Base-by-base conservation (phyloP, 2,113 vertebrate genomes). In the Loxodonta africana region DNA sequence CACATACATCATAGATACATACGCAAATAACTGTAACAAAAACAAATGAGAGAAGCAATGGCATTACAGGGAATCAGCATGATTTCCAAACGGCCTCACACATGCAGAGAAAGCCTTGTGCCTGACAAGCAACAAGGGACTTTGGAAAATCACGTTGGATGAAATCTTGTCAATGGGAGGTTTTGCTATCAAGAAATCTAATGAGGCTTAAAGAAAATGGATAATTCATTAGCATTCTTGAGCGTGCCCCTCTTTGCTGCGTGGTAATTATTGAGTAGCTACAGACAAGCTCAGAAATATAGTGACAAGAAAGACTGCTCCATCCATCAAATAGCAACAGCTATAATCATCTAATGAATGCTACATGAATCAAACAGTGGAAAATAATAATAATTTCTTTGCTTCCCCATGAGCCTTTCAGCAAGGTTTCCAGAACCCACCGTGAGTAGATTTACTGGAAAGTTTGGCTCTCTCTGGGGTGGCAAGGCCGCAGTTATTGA, bases 201-300 rank as follows among this genome's bases (percentile, higher is more conserved):
- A 95, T 92, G 92, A 98, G 92, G 95, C 97, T 95, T 94, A 95
- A 92, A 96, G 83, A 95, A 93, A 78, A 97, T 62, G 65, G 77
- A 83, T 86, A 88, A 96, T 95, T 83, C 97, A 97, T 94, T 96
- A 98, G 48, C 37, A 51, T 65, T 96, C 78, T 15, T 91, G 89
- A 97, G 33, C 41, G 95, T 69, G 60, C 80, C 65, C 44, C 60
- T 82, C 73, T 95, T 76, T 48, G 48, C 7, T 90, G 83, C 11
- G 2, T 76, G 91, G 94, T 88, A 97, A 96, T 96, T 93, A 81
- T 21, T 97, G 96, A 90, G 94, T 94, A 97, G 96, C 57, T 60
- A 57, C 60, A 48, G 83, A 86, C 10, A 74, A 51, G 3, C 76
- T 96, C 77, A 76, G 65, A 97, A 97, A 97, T 33, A 67, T 33